Base-by-base conservation (phyloP, 2,797 vertebrate genomes). In the Phataginus tetradactyla region DNA sequence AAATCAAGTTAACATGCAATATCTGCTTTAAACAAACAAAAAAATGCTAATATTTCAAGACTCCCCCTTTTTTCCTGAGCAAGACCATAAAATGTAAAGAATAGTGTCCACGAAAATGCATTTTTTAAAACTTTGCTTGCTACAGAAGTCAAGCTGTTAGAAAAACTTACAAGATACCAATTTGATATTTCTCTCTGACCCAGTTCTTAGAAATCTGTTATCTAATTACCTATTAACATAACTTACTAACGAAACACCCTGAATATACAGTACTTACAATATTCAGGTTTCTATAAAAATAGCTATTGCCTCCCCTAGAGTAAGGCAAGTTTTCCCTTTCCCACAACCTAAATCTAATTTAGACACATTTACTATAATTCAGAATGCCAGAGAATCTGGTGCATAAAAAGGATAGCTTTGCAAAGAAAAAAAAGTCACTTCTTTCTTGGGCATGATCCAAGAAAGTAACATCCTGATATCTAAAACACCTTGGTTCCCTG, bases 161-260 rank as follows among this genome's bases (percentile, higher is more conserved):
- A 84, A 85, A 78, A 91, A 61, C 39, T 88, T 86, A 21, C 4
- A 68, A 53, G 64, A 64, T 9, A 89, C 49, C 34, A 51, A 64
- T 94, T 95, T 95, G 95, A 81, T 91, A 78, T 89, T 84, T 94
- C 27, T 25, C n/a, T 71, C 27, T 96, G 95, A 96, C 93, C 79
- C 27, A 97, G 71, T 97, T 97, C 91, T 96, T 84, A 94, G 72
- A 92, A 96, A 96, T 96, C 53, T 96, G 69, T 91, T 90, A 97
- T 49, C 71, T 75, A 90, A 79, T 92, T 94, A 95, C 18, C 86
- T 91, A 91, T 95, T 96, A 97, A 97, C 94, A 96, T 85, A 92
- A n/a, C 86, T 86, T 84, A 94, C 81, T 81, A 75, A 64, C 69
- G 83, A 59, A 95, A 80, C 0, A 90, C 27, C 64, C 64, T 18